Conservation (phyloP, 2,797 vertebrate genomes). For the Rhinoraja longicauda region DNA sequence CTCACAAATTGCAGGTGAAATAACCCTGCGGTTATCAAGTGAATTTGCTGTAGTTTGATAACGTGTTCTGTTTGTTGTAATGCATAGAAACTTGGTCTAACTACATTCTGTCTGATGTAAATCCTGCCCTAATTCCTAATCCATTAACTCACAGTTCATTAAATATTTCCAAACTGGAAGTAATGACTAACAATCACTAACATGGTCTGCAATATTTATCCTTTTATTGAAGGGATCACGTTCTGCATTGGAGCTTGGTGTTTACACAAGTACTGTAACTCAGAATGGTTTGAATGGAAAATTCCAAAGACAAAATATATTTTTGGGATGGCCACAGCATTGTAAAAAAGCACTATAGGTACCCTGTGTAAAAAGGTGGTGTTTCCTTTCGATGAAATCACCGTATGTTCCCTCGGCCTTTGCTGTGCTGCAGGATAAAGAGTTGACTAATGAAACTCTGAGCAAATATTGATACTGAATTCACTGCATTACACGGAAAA, state of each 20-base stretch:
- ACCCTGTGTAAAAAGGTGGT: constrained; percentile 59
- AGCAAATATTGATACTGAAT: constrained; percentile 56
- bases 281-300: background rate
- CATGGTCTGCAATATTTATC: background rate
- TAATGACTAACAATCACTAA: background rate
- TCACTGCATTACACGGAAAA: constrained; percentile 81
- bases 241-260: background rate
- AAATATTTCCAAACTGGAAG: background rate
- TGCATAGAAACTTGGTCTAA: no score
- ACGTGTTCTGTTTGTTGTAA: background rate
- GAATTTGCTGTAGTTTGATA: background rate
- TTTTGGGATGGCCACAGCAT: constrained; percentile 56
- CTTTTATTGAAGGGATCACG: background rate
- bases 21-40: background rate
- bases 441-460: constrained; percentile 59
- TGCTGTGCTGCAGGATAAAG: constrained; percentile 68
- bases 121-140: background rate
- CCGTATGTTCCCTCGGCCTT: constrained; percentile 77
- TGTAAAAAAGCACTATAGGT: constrained; percentile 50
- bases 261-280: background rate
- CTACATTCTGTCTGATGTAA: background rate
- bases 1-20: background rate
- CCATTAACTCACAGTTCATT: background rate
- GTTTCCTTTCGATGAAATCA: constrained; percentile 55
- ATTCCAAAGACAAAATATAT: constrained; percentile 28